These are phyloP conservation scores for Syritta pipiens DNA, from an alignment of 2,888 invertebrate genomes.

Conservation along the genomic window DNA sequence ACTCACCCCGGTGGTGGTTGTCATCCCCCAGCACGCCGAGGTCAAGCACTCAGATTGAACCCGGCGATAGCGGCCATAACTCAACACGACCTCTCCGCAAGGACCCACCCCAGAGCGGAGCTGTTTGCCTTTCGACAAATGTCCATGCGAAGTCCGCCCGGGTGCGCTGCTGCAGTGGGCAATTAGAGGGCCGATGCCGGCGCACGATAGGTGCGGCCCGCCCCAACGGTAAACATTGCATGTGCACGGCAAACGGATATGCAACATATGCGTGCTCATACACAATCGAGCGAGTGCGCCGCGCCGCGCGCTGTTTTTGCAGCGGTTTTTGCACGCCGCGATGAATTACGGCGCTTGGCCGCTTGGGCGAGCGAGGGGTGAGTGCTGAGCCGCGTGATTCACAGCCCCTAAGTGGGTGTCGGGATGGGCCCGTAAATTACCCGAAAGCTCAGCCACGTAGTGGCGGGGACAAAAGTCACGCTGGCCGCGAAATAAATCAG, in stretches of 20 bases:
- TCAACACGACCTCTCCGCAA: constrained; percentile 55
- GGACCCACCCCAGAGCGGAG: neutral
- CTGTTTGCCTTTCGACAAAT: constrained; percentile 66
- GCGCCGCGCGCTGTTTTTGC: constrained; percentile 11
- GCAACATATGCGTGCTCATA: constrained; percentile 69
- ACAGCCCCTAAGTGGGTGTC: constrained; percentile 31
- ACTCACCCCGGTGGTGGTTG: constrained; percentile 13
- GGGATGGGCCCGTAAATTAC: constrained; percentile 15
- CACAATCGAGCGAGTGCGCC: constrained; percentile 61
- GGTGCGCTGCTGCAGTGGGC: constrained; percentile 53
- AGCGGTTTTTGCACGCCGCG: constrained; percentile 19
- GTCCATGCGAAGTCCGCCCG: constrained; percentile 60
- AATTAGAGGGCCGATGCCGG: constrained; percentile 56
- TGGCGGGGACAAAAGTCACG: constrained; percentile 34
- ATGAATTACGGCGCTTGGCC: constrained; percentile 53
- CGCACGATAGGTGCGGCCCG: constrained; percentile 54
- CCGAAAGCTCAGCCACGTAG: constrained; percentile 51
- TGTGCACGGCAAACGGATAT: constrained; percentile 69
- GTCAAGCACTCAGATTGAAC: constrained; percentile 53
- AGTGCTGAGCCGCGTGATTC: constrained; percentile 21
- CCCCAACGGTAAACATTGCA: constrained; percentile 69
- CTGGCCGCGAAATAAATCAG: constrained; percentile 47
- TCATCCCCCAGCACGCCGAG: constrained; percentile 20
- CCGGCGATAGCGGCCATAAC: constrained; percentile 54
- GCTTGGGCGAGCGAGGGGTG: constrained; percentile 32